These are phyloP conservation scores for Volucella bombylans DNA, from an alignment of 2,888 invertebrate genomes.

Conservation along the genomic window DNA sequence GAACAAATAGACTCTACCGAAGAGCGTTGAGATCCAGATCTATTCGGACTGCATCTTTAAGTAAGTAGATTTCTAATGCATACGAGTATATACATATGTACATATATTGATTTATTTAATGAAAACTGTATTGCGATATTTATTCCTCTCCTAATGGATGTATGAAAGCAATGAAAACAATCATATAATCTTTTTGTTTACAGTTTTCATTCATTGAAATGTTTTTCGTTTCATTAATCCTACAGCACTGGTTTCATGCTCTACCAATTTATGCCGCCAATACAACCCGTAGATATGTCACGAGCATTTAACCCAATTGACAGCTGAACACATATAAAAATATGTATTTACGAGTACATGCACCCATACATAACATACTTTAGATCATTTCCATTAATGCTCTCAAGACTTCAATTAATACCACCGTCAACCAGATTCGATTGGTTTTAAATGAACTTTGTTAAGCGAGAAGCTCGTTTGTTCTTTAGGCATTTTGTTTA, in stretches of 20 bases:
- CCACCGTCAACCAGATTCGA: constrained; percentile 55
- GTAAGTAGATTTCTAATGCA: too few relatives aligned
- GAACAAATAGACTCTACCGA: too few relatives aligned
- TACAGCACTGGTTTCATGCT: background rate
- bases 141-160: too few relatives aligned
- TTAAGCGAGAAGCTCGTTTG: constrained; percentile 6
- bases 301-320: constrained; percentile 60
- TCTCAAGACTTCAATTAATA: constrained; percentile 48
- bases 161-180: too few relatives aligned
- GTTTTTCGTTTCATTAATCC: constrained; percentile 15
- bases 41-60: too few relatives aligned
- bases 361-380: too few relatives aligned
- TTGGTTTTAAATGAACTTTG: constrained; percentile 39
- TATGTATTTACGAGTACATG: too few relatives aligned
- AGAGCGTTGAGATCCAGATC: too few relatives aligned
- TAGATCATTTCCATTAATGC: constrained; percentile 37
- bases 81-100: too few relatives aligned
- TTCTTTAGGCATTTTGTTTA: constrained; percentile 6
- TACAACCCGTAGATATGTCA: constrained; percentile 37
- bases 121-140: too few relatives aligned
- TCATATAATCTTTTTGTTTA: background rate
- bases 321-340: constrained; percentile 15
- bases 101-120: too few relatives aligned
- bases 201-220: background rate
- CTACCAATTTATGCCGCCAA: background rate